A percentile compares a stretch with the other conserved stretches of the same genome.
These are phyloP conservation scores for Aplysia californica DNA, from an alignment of 1,140 invertebrate genomes.

Conservation along the genomic window DNA sequence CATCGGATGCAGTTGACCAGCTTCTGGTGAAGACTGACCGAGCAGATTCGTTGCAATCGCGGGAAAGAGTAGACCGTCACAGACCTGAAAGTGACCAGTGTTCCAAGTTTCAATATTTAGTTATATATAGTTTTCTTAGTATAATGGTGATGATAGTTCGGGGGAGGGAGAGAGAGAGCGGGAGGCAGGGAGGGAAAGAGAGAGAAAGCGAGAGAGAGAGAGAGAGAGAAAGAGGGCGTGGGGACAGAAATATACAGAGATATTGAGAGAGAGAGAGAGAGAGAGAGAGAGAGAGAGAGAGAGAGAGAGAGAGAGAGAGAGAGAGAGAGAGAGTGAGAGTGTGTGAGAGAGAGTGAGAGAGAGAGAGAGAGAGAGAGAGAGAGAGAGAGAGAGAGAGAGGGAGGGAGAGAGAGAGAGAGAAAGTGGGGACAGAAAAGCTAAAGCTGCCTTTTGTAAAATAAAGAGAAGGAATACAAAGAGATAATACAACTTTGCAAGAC, in stretches of 20 bases:
- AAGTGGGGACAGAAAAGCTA: neutral
- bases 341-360: neutral
- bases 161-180: neutral
- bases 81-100: too few species aligned
- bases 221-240: neutral
- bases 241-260: neutral
- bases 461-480: too few species aligned
- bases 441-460: too few species aligned
- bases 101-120: too few species aligned
- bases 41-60: constrained; percentile 55
- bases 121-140: too few species aligned
- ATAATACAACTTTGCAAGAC: too few species aligned
- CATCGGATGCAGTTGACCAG: constrained; percentile 75
- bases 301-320: neutral
- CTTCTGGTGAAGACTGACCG: constrained; percentile 71
- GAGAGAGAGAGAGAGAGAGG: constrained; percentile 12
- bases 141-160: neutral
- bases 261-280: too few species aligned
- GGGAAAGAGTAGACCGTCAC: constrained; percentile 55
- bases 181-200: neutral
- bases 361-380: neutral
- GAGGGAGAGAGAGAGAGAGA: neutral
- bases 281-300: too few species aligned
- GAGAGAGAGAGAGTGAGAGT: neutral
- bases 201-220: neutral